Conservation (phyloP, 2,797 vertebrate genomes). For the Liasis olivaceus region DNA sequence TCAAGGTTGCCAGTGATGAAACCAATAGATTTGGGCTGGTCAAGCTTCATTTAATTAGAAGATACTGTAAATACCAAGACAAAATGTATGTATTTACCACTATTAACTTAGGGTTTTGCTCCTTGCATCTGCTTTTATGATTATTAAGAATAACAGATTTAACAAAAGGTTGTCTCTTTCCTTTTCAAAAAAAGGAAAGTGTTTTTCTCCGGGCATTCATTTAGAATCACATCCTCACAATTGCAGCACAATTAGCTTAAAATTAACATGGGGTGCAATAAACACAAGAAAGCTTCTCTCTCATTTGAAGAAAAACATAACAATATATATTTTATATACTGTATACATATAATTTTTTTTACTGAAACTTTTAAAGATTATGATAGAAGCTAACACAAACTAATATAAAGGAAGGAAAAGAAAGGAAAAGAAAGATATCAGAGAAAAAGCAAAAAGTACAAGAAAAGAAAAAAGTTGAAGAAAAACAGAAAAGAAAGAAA, state of each 20-base stretch:
- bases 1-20: conserved; percentile 70
- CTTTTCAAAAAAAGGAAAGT: conserved; percentile 3
- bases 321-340: too few species aligned
- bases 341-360: too few species aligned
- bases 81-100: conserved; percentile 33
- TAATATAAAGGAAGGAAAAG: too few species aligned
- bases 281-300: conserved; percentile 8
- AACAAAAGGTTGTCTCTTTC: conserved; percentile 2
- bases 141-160: conserved; percentile 50
- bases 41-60: conserved; percentile 63
- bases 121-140: not conserved
- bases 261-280: conserved; percentile 9
- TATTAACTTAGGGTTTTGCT: conserved; percentile 19
- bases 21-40: conserved; percentile 61
- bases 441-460: too few species aligned
- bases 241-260: conserved; percentile 22
- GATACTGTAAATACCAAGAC: conserved; percentile 32
- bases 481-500: too few species aligned
- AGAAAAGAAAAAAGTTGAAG: too few species aligned
- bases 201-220: conserved; percentile 9
- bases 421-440: too few species aligned
- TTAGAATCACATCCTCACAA: conserved; percentile 15
- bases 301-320: conserved; percentile 2
- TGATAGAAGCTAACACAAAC: too few species aligned
- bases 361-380: too few species aligned